Percentiles rank a stretch among this genome's conserved stretches.
These are phyloP conservation scores for Pycnonotus jocosus DNA, from an alignment of 2,113 vertebrate genomes.

Conservation along the genomic window DNA sequence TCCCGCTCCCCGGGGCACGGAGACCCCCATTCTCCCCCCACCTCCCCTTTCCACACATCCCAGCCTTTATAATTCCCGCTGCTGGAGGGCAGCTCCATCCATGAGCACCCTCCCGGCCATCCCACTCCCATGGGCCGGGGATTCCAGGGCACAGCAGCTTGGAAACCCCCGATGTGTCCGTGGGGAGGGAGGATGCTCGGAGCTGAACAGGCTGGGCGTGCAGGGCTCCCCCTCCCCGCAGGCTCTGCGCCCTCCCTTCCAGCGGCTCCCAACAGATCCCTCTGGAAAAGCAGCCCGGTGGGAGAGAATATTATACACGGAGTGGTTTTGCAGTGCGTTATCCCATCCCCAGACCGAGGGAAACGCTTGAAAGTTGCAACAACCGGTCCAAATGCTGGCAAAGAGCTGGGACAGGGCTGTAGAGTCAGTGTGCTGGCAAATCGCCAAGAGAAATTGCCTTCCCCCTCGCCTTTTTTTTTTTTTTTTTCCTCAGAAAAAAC, in stretches of 20 bases:
- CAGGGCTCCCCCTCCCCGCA: rapidly evolving
- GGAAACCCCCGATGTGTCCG: rapidly evolving
- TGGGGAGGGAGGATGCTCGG: neutral
- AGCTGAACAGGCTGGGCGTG: rapidly evolving
- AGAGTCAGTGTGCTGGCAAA: neutral
- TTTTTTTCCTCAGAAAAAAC: neutral
- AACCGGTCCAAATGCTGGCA: rapidly evolving
- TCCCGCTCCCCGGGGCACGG: neutral
- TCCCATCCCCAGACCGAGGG: neutral
- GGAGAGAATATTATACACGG: rapidly evolving
- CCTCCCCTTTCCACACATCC: neutral
- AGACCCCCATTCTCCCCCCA: rapidly evolving
- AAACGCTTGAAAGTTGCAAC: neutral
- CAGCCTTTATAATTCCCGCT: rapidly evolving
- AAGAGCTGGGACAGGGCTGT: neutral
- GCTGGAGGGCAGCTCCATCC: neutral
- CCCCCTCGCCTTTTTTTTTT: too few relatives aligned
- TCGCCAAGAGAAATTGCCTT: neutral
- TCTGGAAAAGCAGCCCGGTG: neutral
- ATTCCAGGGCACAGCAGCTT: rapidly evolving
- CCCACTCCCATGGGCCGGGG: rapidly evolving
- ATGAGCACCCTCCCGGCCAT: neutral
- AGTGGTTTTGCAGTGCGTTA: rapidly evolving
- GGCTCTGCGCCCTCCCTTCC: rapidly evolving
- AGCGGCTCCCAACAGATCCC: neutral